Base-by-base conservation (phyloP, 2,797 vertebrate species). In the Vultur gryphus region DNA sequence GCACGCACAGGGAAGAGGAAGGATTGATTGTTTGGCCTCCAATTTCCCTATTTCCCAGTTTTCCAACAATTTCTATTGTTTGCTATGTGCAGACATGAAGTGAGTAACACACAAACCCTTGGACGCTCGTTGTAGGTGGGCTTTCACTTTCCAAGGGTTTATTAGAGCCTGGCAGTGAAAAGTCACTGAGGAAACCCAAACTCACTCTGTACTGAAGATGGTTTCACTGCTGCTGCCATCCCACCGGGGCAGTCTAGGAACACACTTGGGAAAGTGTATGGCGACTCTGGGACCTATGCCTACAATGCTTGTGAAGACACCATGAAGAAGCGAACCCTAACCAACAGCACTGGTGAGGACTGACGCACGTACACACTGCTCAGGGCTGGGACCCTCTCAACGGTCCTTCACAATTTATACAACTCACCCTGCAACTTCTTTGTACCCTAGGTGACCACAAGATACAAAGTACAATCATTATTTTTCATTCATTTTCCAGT, bases 401-500 rank as follows among this genome's bases (percentile, higher is more conserved):
- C 0, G 31, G 25, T 21, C 49, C 54, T 69, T 67, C 76, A 75
- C 49, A 51, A 86, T 92, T 94, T 39, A 94, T 71, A 37, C 35
- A 78, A 49, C 33, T 90, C 73, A 35, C 57, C 54, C 57, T 86
- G 49, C 35, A 88, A 64, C 49, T 80, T 90, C 77, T 57, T 43
- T 91, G 71, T 69, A 75, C 57, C 58, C 55, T 61, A 54, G 24
- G 76, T 51, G 79, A 96, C 52, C 52, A 46, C 0, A 1, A 84
- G 79, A 39, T 67, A 85, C 61, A 83, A 94, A 97, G 65, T 83
- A 75, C 14, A 85, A 23, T 57, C 43, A 85, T 94, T 78, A 89
- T 54, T 95, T 92, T 91, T 89, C 48, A 91, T 93, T 93, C 12
- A 64, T 58, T 78, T 84, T 92, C 72, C 79, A 86, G 17, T 86